Conservation (phyloP, 1,140 invertebrate species). For the Saccostrea echinata region DNA sequence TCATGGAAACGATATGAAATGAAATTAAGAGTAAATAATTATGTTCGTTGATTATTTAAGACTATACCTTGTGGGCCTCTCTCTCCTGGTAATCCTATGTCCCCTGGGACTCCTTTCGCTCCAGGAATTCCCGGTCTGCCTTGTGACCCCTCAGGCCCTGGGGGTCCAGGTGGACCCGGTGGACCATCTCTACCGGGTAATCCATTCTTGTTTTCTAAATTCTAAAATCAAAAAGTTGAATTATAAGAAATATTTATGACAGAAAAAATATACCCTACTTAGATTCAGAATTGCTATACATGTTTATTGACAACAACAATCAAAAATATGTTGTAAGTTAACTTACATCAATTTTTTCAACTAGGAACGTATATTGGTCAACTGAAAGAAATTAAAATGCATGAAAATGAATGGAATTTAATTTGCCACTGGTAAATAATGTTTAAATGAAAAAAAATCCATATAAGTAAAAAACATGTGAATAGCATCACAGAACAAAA, state of each 20-base stretch:
- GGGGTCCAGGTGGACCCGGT: background rate
- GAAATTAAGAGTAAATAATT: too few relatives aligned
- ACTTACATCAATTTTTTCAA: constrained; percentile 23
- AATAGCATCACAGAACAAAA: too few relatives aligned
- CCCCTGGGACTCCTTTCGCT: background rate
- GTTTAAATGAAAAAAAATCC: too few relatives aligned
- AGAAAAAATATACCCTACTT: too few relatives aligned
- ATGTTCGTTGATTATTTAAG: too few relatives aligned
- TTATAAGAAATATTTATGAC: background rate
- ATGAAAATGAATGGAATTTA: background rate
- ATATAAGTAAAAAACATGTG: too few relatives aligned
- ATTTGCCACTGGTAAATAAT: background rate
- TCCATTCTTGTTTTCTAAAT: constrained; percentile 13
- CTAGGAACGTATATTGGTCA: constrained; percentile 16
- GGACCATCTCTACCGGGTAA: constrained; percentile 1
- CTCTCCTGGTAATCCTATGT: background rate
- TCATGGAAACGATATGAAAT: background rate
- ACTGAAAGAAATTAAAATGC: background rate
- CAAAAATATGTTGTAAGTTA: too few relatives aligned
- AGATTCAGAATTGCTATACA: too few relatives aligned
- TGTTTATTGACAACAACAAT: too few relatives aligned
- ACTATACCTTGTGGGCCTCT: background rate
- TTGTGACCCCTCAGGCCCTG: background rate
- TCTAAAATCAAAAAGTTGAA: background rate
- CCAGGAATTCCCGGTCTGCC: background rate